phyloP scores from a whole-genome alignment of 92 coral and sea anemone genomes.

The Umimayanthus kanabou region DNA sequence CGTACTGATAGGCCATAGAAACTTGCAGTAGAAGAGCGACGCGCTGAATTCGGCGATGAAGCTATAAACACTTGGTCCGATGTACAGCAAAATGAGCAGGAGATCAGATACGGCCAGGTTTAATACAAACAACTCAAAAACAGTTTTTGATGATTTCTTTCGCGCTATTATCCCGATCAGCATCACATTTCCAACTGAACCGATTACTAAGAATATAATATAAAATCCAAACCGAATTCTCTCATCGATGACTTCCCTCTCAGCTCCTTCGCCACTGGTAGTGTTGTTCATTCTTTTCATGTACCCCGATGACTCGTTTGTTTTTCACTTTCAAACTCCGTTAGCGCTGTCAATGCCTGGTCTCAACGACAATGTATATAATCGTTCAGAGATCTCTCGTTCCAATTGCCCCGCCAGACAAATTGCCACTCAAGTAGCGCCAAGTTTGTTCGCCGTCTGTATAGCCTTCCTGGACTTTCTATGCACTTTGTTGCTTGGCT shows the following conservation, averaged over 20 bases:
- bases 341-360: background rate
- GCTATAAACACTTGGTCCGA: conserved; percentile 20
- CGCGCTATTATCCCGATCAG: background rate
- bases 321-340: background rate
- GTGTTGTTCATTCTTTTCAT: conserved; percentile 15
- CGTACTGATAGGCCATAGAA: conserved; percentile 22
- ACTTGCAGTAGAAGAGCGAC: conserved; percentile 20
- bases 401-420: background rate
- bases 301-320: no score
- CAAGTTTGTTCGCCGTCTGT: background rate
- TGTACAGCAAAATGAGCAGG: conserved; percentile 10
- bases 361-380: background rate
- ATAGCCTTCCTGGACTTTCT: no score
- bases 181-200: conserved; percentile 23
- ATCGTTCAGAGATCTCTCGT: background rate
- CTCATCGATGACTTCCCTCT: background rate
- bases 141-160: background rate
- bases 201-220: background rate
- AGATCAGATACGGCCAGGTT: conserved; percentile 28
- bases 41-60: conserved; percentile 21
- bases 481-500: background rate
- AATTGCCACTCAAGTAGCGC: background rate
- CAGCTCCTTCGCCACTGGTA: background rate
- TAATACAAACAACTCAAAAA: conserved; percentile 9
- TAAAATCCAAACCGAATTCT: background rate